Evolutionary conservation across 2,888 invertebrate species (phyloP), one percentile per base, ranked within the genome.

Genomic region (Axea sp.): DNA sequence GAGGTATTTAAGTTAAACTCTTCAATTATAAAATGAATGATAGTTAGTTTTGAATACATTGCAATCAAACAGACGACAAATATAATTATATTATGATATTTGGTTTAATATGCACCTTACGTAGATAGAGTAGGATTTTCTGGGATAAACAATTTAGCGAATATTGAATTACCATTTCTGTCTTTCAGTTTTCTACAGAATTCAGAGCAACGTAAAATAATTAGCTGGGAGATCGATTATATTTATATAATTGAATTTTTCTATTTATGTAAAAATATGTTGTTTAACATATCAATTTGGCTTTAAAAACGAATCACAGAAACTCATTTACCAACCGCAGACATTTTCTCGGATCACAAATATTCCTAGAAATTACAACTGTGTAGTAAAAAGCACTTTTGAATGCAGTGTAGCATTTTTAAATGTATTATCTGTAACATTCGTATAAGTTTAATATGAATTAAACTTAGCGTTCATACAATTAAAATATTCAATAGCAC

Each of bases 1-100:
- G n/a, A n/a, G n/a, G n/a, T n/a, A n/a, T n/a, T n/a, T n/a, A n/a
- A n/a, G n/a, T n/a, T n/a, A n/a, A n/a, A n/a, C n/a, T n/a, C n/a
- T n/a, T n/a, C n/a, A n/a, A n/a, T n/a, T 30, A 35, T 53, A 39
- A 39, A 12, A 39, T 39, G 43, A 51, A 15, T 51, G 64, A 64
- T 41, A 17, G 30, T 41, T 31, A 31, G 51, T 24, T 43, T 49
- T 31, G 64, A 64, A 49, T 28, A 30, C 5, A 30, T 14, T 47
- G 33, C 45, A 35, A 31, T 53, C 64, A 47, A 55, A 65, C 39
- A 7, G 17, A 53, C 47, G 65, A 65, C 65, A 65, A 55, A 33
- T 14, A 22, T 43, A 64, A 53, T 64, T 53, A 64, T 64, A 49
- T 35, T 47, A 15, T 67, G 41, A 49, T 41, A 57, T 57, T 47